These are phyloP conservation scores for Catocala fraxini DNA, from an alignment of 2,888 invertebrate genomes.

Conservation along the genomic window DNA sequence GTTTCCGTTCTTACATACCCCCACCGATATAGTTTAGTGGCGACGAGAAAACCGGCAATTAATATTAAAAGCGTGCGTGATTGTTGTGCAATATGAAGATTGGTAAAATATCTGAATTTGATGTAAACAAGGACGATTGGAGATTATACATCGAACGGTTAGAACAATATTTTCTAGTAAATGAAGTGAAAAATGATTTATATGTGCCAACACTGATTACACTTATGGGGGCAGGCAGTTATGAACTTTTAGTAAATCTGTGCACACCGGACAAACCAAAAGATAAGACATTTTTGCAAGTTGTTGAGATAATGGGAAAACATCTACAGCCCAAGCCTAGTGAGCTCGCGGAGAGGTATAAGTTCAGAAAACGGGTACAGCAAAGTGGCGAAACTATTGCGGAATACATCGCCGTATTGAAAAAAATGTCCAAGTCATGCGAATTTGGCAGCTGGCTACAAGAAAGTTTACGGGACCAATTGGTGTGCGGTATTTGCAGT, in stretches of 20 bases:
- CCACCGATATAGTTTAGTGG: no score
- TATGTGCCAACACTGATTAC: conserved; percentile 10
- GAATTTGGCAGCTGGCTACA: conserved; percentile 26
- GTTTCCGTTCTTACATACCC: no score
- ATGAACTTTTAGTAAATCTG: conserved; percentile 8
- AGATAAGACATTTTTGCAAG: background rate
- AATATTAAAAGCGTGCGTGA: no score
- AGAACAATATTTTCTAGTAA: conserved; percentile 10
- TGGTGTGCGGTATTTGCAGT: conserved; percentile 32
- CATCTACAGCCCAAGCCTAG: conserved; percentile 8
- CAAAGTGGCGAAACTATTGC: conserved; percentile 12
- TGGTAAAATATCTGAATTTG: no score
- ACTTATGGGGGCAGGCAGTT: conserved; percentile 9
- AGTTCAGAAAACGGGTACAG: background rate
- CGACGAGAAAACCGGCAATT: no score
- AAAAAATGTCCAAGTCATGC: conserved; percentile 27
- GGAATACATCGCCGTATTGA: conserved; percentile 22
- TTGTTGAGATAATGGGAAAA: background rate
- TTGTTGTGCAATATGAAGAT: no score
- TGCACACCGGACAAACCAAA: conserved; percentile 14
- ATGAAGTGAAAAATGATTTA: background rate
- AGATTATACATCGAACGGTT: conserved; percentile 7
- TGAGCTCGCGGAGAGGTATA: conserved; percentile 6
- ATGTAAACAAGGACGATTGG: background rate
- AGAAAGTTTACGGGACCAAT: conserved; percentile 46